Base-by-base conservation (phyloP, 2,888 invertebrate genomes). In the Dryadula phaetusa region DNA sequence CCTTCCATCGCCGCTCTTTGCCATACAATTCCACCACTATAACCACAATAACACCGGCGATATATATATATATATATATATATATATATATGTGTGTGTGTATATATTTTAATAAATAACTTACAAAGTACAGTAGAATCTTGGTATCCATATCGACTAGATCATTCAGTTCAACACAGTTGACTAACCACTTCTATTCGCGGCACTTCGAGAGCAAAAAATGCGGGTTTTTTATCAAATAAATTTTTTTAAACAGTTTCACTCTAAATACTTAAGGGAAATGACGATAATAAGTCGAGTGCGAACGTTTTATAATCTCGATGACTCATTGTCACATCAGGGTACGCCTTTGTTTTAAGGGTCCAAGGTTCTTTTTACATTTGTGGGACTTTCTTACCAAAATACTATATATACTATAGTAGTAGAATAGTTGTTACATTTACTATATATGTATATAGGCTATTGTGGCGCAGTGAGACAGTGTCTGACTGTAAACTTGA, bases 191-290 rank as follows among this genome's bases (percentile, higher is more conserved):
- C 10, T n/a, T 28, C 7, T 14, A 40, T 54, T 53, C 25, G 61
- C 37, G 64, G 44, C n/a, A 67, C 32, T 25, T 22, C 47, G 42
- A 53, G 52, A 4, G 47, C 70, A 76, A 76, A 75, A 76, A 74
- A 70, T 75, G 73, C 74, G 75, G 74, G 75, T 20, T 67, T 74
- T 73, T 75, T 71, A 72, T 73, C 74, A 67, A 64, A 49, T 47
- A 60, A 54, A 65, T 69, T 69, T 75, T n/a, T 75, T 74, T 70
- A 69, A 74, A 72, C 58, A 16, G 74, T 75, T 75, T 74, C 74
- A 72, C 69, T 65, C 67, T 40, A 66, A 68, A 32, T 58, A 40
- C 44, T 8, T 60, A 44, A 62, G 64, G 70, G 70, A 77, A 76
- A 74, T 77, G 74, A 28, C 28, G 46, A 52, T 60, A 60, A 69